Base-by-base conservation (phyloP, 2,113 vertebrate species). In the Elaphurus davidianus region DNA sequence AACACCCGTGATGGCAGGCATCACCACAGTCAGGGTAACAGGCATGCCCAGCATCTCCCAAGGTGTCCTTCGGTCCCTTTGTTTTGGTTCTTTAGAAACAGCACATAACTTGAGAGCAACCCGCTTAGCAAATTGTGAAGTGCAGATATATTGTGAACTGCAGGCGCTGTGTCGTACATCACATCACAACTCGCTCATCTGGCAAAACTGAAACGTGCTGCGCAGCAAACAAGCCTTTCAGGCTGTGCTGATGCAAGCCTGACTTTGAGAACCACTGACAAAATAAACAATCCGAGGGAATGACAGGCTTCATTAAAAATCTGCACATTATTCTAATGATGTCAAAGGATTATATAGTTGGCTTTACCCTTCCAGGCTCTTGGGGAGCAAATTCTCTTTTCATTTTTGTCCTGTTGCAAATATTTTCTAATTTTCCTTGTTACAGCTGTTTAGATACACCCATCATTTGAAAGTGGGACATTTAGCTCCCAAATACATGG, bases 1-100 rank as follows among this genome's bases (percentile, higher is more conserved):
- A 45, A 91, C 6, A 43, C 2, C 71, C 5, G 0, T 13, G 33
- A n/a, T 21, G 25, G 8, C 64, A 43, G 13, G 8, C 62, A 33
- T 19, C 12, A 52, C 47, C n/a, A 84, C 4, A 60, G 0, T n/a
- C 87, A 11, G 59, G 43, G 79, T 19, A 59, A n/a, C 0, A 90
- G 28, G 45, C 9, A 11, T 2, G 16, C 33, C 36, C 50, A n/a
- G 52, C 64, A 14, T n/a, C 27, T 76, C 64, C 79, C 62, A 74
- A 19, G 10, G 43, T 45, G 33, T 54, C 54, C 45, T n/a, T 27
- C 62, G 3, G 19, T 21, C 54, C 54, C 33, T 60, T 14, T 15
- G 60, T 30, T n/a, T 92, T 33, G 50, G 28, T 82, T 45, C 74
- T 21, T 33, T 7, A 21, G 33, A 50, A 36, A 71, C 16, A 76